phyloP scores from a whole-genome alignment of 2,113 vertebrate genomes.

The Synodontis membranacea region DNA sequence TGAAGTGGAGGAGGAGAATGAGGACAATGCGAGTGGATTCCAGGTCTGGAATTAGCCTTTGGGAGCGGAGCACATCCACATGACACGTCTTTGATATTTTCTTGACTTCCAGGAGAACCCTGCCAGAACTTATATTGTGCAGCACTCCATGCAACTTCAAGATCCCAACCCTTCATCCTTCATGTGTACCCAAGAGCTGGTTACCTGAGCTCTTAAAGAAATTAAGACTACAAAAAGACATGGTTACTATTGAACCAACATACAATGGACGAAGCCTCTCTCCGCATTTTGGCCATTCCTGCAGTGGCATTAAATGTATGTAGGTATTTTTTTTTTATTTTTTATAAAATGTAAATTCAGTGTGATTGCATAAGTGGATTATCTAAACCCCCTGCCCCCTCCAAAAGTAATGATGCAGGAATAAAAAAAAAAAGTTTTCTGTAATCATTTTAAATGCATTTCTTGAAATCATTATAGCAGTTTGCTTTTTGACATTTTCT shows the following conservation, averaged over 20 bases:
- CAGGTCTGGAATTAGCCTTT: not conserved
- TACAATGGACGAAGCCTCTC: not conserved
- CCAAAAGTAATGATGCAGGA: no score
- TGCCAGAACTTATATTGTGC: not conserved
- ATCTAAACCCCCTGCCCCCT: no score
- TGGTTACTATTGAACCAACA: not conserved
- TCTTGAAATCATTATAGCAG: no score
- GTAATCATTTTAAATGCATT: no score
- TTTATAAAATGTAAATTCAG: no score
- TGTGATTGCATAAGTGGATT: no score
- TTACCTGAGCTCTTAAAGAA: not conserved
- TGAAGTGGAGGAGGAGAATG: not conserved
- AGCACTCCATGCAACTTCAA: not conserved
- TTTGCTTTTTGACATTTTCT: no score
- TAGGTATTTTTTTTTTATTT: no score
- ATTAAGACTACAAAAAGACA: not conserved
- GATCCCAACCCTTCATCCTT: not conserved
- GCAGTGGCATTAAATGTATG: no score
- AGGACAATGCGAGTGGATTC: not conserved
- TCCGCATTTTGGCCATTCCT: no score
- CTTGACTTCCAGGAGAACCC: not conserved
- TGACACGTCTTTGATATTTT: not conserved
- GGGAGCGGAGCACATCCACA: not conserved
- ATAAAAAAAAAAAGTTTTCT: no score
- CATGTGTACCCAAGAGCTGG: not conserved